These are phyloP conservation scores for Nasonia giraulti DNA, from an alignment of 1,140 invertebrate species.

Conservation along the genomic window DNA sequence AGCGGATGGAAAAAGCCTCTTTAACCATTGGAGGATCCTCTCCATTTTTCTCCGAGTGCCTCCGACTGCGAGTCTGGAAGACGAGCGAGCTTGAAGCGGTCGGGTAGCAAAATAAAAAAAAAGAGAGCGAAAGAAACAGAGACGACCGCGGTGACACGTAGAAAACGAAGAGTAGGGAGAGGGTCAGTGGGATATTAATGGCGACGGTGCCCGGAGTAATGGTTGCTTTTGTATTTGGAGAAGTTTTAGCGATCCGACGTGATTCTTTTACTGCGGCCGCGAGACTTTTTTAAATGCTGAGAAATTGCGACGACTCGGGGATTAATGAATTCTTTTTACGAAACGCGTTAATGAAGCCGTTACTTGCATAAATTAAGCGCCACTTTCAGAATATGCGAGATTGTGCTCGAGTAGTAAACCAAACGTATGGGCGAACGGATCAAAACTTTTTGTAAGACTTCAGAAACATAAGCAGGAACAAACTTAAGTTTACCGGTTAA, in stretches of 20 bases:
- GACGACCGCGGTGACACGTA: not conserved
- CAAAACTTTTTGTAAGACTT: not conserved
- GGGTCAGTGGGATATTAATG: constrained; percentile 2
- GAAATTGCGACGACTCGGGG: too few relatives aligned
- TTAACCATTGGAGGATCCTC: constrained; percentile 15
- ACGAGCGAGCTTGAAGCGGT: not conserved
- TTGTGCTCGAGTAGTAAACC: too few relatives aligned
- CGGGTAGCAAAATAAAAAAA: not conserved
- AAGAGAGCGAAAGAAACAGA: not conserved
- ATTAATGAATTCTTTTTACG: too few relatives aligned
- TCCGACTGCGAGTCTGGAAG: not conserved
- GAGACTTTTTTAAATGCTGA: too few relatives aligned
- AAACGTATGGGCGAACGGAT: too few relatives aligned
- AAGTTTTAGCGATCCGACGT: not conserved
- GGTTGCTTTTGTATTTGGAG: not conserved
- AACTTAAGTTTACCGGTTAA: not conserved
- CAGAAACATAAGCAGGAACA: not conserved
- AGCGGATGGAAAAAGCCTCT: constrained; percentile 1
- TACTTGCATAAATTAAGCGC: too few relatives aligned
- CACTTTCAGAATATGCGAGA: too few relatives aligned
- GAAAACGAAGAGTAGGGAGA: not conserved
- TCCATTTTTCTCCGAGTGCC: constrained; percentile 20
- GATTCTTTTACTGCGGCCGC: too few relatives aligned
- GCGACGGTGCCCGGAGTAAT: too few relatives aligned
- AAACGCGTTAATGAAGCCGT: too few relatives aligned